Percentiles rank a stretch among this genome's conserved stretches.
These are phyloP conservation scores for Chaetodon auriga DNA, from an alignment of 2,113 vertebrate species.

Conservation along the genomic window DNA sequence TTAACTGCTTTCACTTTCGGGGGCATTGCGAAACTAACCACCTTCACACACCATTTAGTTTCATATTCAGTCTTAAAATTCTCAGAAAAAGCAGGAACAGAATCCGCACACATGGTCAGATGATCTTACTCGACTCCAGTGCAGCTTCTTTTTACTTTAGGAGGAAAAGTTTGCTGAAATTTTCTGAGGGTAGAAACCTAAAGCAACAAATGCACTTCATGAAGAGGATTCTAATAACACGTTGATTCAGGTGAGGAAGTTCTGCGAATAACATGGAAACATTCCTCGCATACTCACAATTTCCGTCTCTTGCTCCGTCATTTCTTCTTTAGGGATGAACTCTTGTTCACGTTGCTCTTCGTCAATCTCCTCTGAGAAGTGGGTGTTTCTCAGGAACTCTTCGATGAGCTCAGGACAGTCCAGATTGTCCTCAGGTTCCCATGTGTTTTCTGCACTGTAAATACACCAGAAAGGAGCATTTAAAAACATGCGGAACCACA, in stretches of 20 bases:
- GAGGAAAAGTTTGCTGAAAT: background rate
- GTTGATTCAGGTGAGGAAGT: slow-evolving; percentile 14
- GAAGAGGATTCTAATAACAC: background rate
- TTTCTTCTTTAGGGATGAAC: slow-evolving; percentile 81
- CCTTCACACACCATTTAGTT: slow-evolving; percentile 26
- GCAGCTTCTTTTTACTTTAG: background rate
- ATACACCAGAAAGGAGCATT: background rate
- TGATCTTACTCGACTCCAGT: background rate
- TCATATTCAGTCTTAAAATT: slow-evolving; percentile 10
- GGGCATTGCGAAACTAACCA: slow-evolving; percentile 1
- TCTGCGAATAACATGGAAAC: slow-evolving; percentile 56
- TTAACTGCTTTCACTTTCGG: slow-evolving; percentile 52
- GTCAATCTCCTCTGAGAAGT: slow-evolving; percentile 80
- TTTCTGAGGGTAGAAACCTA: background rate
- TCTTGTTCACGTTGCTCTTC: slow-evolving; percentile 48
- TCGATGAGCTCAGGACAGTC: slow-evolving; percentile 98
- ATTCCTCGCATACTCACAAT: slow-evolving; percentile 75
- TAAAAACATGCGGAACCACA: background rate
- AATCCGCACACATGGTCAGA: background rate
- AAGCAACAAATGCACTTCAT: too few species aligned
- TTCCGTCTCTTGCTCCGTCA: slow-evolving; percentile 80
- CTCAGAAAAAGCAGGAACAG: background rate
- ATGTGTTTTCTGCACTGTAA: slow-evolving; percentile 96
- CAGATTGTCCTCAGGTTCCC: slow-evolving; percentile 99
- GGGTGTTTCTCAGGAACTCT: slow-evolving; percentile 93